Base-by-base conservation (phyloP, 2,888 invertebrate species). In the Cantharis rufa region DNA sequence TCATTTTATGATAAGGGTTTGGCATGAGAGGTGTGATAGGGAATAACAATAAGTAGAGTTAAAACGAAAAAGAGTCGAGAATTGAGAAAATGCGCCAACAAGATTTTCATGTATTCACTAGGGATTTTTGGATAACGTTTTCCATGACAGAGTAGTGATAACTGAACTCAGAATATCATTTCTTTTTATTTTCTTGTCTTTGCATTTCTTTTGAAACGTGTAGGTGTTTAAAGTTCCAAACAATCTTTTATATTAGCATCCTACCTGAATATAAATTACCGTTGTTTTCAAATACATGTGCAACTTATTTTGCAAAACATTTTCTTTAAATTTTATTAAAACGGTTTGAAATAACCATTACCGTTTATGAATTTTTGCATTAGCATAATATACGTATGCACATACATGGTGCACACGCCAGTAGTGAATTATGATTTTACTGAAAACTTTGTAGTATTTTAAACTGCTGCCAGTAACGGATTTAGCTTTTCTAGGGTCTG, bases 1-100 rank as follows among this genome's bases (percentile, higher is more conserved):
- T 79, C 79, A 74, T 70, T 21, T 69, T 21, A 76, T 79, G 79
- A 79, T 79, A 79, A 77, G 79, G 79, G 79, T 79, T 76, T 78
- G 79, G 77, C 79, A 78, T 74, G 73, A 75, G 74, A 77, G 78
- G 77, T 79, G 77, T 78, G 74, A 72, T 74, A 75, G 66, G 69
- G 77, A 75, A 78, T 78, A 75, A 75, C 78, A 78, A 75, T 75
- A 70, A 70, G 70, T 64, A 69, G 71, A 75, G 75, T 72, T 78
- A 72, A 70, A 74, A 75, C 72, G 68, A 75, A 75, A 75, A 75
- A 78, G 72, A 75, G 69, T 70, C 72, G 72, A 78, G 70, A 68
- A 72, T 74, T 71, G 77, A 78, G 75, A 75, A 78, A 75, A 75
- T 63, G 78, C 70, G 72, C 78, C 75, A 75, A 71, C 72, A 75